These are phyloP conservation scores for Stramonita haemastoma DNA, from an alignment of 2,888 invertebrate genomes.

Conservation along the genomic window DNA sequence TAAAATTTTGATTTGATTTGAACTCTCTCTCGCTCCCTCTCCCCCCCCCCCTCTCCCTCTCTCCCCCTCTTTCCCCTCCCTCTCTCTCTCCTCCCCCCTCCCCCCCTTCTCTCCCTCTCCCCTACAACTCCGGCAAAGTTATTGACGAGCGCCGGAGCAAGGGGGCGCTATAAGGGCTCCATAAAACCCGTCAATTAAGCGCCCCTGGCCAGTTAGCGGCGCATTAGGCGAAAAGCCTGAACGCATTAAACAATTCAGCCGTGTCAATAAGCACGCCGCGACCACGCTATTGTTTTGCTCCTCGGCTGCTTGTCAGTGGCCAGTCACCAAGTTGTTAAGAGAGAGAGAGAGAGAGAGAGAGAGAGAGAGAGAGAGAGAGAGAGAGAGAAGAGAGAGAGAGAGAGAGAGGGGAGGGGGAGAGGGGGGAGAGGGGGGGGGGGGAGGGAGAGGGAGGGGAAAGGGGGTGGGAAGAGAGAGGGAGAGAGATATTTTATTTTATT, in stretches of 20 bases:
- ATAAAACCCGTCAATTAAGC: constrained; percentile 37
- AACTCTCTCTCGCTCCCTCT: neutral
- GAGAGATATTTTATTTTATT: too few relatives aligned
- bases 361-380: too few relatives aligned
- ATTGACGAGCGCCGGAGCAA: constrained; percentile 14
- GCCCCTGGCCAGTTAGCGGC: constrained; percentile 13
- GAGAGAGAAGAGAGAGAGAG: too few relatives aligned
- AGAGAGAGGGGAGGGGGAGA: too few relatives aligned
- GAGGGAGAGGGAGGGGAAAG: neutral
- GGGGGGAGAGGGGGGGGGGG: too few relatives aligned
- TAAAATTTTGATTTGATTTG: too few relatives aligned
- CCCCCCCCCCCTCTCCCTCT: neutral
- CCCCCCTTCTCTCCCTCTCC: neutral
- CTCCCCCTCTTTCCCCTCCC: neutral
- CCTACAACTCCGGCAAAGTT: neutral
- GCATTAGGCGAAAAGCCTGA: constrained; percentile 30
- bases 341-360: too few relatives aligned
- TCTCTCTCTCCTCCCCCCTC: neutral
- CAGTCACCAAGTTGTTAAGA: too few relatives aligned
- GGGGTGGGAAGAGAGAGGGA: constrained; percentile 9
- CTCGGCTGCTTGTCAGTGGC: too few relatives aligned
- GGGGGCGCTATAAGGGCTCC: constrained; percentile 7
- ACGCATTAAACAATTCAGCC: constrained; percentile 34
- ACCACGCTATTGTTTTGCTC: constrained; percentile 1
- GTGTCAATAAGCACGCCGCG: constrained; percentile 14